Conservation (phyloP, 1,140 invertebrate genomes). For the Nephotettix cincticeps region DNA sequence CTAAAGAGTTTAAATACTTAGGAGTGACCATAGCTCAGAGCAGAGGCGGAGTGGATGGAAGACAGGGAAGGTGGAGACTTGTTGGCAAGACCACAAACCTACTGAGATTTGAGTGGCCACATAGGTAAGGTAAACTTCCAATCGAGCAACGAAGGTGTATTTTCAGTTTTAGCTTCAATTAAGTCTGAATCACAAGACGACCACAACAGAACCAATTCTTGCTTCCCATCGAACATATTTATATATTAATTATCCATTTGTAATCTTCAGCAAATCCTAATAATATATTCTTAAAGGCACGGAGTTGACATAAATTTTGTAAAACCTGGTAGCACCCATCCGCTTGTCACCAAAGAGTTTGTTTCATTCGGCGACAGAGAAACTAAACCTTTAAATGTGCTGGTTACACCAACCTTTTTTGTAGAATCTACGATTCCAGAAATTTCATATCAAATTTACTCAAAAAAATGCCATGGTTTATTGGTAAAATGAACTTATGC, state of each 20-base stretch:
- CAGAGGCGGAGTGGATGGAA: no score
- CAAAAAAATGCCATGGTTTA: conserved; percentile 43
- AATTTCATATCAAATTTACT: conserved; percentile 50
- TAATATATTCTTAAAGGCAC: conserved; percentile 49
- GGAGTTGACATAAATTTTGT: background rate
- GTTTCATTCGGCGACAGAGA: conserved; percentile 39
- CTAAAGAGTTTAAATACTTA: no score
- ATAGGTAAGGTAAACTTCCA: conserved; percentile 38
- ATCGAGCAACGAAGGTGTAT: background rate
- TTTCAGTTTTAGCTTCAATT: background rate
- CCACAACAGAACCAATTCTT: conserved; percentile 49
- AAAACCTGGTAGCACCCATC: conserved; percentile 36
- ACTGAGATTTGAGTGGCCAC: no score
- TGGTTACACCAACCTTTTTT: conserved; percentile 47
- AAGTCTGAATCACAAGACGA: conserved; percentile 41
- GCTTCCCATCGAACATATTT: no score
- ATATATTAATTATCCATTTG: no score
- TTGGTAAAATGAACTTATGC: background rate
- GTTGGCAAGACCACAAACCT: no score
- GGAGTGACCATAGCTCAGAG: no score
- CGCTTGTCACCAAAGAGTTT: conserved; percentile 38
- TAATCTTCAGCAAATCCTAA: no score
- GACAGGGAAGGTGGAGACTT: no score
- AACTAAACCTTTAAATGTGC: conserved; percentile 45
- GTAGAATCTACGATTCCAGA: conserved; percentile 48